Percentiles rank a stretch among this genome's conserved stretches.
These are phyloP conservation scores for Drosophila pseudotakahashii DNA, from an alignment of 2,888 invertebrate genomes.

Conservation along the genomic window DNA sequence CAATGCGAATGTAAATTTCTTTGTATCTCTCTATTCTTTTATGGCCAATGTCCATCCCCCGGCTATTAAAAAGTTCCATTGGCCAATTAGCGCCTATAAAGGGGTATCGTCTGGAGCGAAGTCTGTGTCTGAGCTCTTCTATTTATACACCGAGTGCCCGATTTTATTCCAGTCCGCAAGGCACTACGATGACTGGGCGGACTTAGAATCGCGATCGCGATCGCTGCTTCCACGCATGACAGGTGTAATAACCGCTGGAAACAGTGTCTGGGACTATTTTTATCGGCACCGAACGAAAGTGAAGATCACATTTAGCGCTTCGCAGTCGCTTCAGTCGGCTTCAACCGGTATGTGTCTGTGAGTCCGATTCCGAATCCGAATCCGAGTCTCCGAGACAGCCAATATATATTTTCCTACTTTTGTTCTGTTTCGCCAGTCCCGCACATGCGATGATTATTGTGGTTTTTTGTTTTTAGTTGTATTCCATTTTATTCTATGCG, in stretches of 20 bases:
- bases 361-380: too few species aligned
- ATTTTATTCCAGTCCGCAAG: conserved; percentile 37
- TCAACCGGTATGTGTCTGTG: conserved; percentile 26
- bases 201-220: conserved; percentile 30
- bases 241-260: conserved; percentile 50
- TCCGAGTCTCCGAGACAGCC: conserved; percentile 44
- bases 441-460: conserved; percentile 52
- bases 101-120: conserved; percentile 35
- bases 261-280: conserved; percentile 63
- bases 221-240: conserved; percentile 22
- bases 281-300: conserved; percentile 66
- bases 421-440: conserved; percentile 74
- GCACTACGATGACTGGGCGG: conserved; percentile 39
- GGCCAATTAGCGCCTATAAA: conserved; percentile 65
- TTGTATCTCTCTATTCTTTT: conserved; percentile 23
- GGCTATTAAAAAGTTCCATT: conserved; percentile 46
- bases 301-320: conserved; percentile 64
- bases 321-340: conserved; percentile 14
- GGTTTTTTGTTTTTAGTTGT: conserved; percentile 50
- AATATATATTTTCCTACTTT: conserved; percentile 60
- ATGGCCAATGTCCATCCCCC: conserved; percentile 43
- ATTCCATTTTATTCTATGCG: conserved; percentile 73
- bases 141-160: conserved; percentile 31
- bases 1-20: conserved; percentile 21
- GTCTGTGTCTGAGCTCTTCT: conserved; percentile 24